phyloP scores from a whole-genome alignment of 1,140 invertebrate genomes.

The Saxidomus purpurata region DNA sequence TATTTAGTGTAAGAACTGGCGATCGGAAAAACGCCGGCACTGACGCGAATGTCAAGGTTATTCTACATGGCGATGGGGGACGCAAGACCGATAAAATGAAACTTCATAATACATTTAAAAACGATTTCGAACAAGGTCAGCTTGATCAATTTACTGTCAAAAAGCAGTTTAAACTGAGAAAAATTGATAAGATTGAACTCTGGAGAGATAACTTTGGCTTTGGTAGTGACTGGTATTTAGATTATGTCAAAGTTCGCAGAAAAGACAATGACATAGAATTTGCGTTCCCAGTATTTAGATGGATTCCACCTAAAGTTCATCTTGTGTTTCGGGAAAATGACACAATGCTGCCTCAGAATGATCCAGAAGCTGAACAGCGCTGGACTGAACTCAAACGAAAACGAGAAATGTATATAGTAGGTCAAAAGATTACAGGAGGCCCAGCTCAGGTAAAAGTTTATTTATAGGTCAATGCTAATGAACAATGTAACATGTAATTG shows the following conservation, averaged over 20 bases:
- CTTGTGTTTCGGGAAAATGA: constrained; percentile 62
- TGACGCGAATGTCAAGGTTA: constrained; percentile 69
- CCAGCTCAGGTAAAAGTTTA: constrained; percentile 66
- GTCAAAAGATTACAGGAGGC: constrained; percentile 43
- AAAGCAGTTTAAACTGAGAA: constrained; percentile 61
- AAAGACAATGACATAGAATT: constrained; percentile 46
- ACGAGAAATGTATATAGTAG: constrained; percentile 43
- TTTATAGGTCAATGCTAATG: too few species aligned
- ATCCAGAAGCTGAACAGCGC: constrained; percentile 58
- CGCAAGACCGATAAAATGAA: constrained; percentile 75
- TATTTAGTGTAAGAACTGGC: constrained; percentile 66
- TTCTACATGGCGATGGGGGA: constrained; percentile 81
- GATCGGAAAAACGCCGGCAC: constrained; percentile 65
- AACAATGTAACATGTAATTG: too few species aligned
- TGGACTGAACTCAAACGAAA: constrained; percentile 60
- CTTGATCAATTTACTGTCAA: constrained; percentile 79
- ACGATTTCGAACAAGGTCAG: constrained; percentile 85
- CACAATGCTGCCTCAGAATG: constrained; percentile 64
- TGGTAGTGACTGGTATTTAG: constrained; percentile 67
- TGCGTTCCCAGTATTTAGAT: constrained; percentile 67
- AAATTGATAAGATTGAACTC: constrained; percentile 65
- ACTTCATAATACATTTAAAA: constrained; percentile 80
- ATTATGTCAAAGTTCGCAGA: constrained; percentile 51
- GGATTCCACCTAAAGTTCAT: constrained; percentile 64
- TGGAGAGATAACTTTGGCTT: constrained; percentile 69